These are phyloP conservation scores for Trilocha varians DNA, from an alignment of 2,888 invertebrate genomes.

Conservation along the genomic window DNA sequence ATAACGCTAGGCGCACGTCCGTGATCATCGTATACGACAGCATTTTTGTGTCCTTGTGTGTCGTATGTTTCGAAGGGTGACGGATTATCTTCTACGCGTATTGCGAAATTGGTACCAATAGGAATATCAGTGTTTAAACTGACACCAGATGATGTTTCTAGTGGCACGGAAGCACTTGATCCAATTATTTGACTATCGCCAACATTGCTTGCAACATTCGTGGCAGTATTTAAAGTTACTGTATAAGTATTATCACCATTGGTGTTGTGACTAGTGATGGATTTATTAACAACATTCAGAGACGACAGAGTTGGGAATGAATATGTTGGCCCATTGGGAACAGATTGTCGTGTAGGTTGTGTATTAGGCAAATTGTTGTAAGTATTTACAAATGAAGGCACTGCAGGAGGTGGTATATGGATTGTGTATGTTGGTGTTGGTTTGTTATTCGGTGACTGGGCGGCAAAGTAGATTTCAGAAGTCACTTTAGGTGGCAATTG, in stretches of 20 bases:
- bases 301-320: constrained; percentile 26
- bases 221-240: constrained; percentile 52
- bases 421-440: constrained; percentile 57
- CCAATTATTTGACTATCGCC: constrained; percentile 47
- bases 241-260: constrained; percentile 43
- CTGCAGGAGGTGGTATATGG: constrained; percentile 44
- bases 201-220: constrained; percentile 43
- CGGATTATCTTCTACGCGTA: constrained; percentile 58
- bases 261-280: constrained; percentile 26
- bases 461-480: constrained; percentile 65
- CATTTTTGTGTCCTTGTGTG: constrained; percentile 34
- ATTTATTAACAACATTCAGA: constrained; percentile 35
- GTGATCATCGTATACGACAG: constrained; percentile 28
- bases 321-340: constrained; percentile 13
- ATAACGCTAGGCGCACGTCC: constrained; percentile 27
- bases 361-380: constrained; percentile 20
- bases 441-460: constrained; percentile 49
- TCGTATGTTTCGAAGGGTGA: constrained; percentile 39
- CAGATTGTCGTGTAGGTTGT: constrained; percentile 11
- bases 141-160: constrained; percentile 35
- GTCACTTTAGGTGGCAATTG: constrained; percentile 59
- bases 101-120: constrained; percentile 66
- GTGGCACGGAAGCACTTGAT: constrained; percentile 49
- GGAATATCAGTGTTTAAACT: constrained; percentile 59
- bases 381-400: constrained; percentile 24